Base-by-base conservation (phyloP, 2,113 vertebrate genomes). In the Microcebus jonahi region DNA sequence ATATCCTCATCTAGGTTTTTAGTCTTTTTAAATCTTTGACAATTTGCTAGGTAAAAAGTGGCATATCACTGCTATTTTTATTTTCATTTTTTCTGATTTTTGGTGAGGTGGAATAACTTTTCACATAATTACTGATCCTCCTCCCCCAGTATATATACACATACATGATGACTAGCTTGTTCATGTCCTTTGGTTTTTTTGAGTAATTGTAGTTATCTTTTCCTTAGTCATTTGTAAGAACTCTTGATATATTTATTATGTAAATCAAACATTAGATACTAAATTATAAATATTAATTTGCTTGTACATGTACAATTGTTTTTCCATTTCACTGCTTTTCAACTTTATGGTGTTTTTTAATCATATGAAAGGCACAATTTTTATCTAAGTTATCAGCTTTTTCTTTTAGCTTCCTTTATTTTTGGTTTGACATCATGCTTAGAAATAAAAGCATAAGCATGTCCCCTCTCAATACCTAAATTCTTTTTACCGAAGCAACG, bases 71-170 rank as follows among this genome's bases (percentile, higher is more conserved):
- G 29, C 86, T 65, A 39, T 5, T 68, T 94, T 94, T 39, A 21
- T 81, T 91, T 84, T 70, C 13, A 48, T 29, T 87, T 90, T 73
- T 29, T 34, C 45, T 75, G 31, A 80, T 93, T 97, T 88, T 57
- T 80, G 75, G 14, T 91, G 55, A 68, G n/a, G n/a, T 39, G 65
- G 48, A 75, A 45, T 6, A 71, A 57, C 21, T 93, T 82, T 84
- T 59, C 45, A 42, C 20, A 27, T 36, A 82, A 75, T 76, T 93
- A 53, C n/a, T 92, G 50, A 91, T 15, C 27, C 42, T 63, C 25
- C 61, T 63, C 45, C 21, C 17, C 29, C 45, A 29, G 34, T 59
- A 36, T 39, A 29, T 9, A 61, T n/a, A 80, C 39, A 27, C 3
- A 63, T 42, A 50, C 2, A 45, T 45, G 42, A 45, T 21, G 50